Conservation (phyloP, 2,888 invertebrate genomes). For the Eilema caniola region DNA sequence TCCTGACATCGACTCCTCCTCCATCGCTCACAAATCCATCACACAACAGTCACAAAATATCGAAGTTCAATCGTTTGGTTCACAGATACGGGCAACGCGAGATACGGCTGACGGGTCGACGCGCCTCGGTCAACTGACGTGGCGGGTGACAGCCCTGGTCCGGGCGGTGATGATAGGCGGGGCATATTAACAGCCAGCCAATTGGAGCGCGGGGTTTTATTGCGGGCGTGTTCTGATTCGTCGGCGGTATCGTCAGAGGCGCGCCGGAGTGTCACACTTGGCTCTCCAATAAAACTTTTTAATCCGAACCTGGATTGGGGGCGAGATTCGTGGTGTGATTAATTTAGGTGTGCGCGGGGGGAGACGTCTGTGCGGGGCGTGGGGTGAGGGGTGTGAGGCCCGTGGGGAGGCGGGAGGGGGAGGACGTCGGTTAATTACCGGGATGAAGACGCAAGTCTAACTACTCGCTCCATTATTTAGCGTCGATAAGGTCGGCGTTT, state of each 20-base stretch:
- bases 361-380: constrained; percentile 35
- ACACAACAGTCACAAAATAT: constrained; percentile 79
- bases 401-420: constrained; percentile 44
- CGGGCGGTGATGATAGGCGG: constrained; percentile 77
- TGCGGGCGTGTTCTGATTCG: constrained; percentile 66
- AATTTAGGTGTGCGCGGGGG: constrained; percentile 76
- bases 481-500: constrained; percentile 82
- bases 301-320: constrained; percentile 83
- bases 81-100: constrained; percentile 68
- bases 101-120: constrained; percentile 84
- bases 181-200: constrained; percentile 61
- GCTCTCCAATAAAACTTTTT: constrained; percentile 86
- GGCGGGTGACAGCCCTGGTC: constrained; percentile 77
- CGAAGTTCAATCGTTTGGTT: constrained; percentile 69
- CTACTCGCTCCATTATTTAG: constrained; percentile 84
- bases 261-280: constrained; percentile 76
- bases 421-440: constrained; percentile 78
- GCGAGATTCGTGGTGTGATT: constrained; percentile 86
- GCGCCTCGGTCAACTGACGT: constrained; percentile 86
- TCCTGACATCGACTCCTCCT: constrained; percentile 83
- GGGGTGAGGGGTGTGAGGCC: constrained; percentile 1
- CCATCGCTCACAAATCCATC: constrained; percentile 85
- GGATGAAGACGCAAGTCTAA: constrained; percentile 86
- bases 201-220: constrained; percentile 58
- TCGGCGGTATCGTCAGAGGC: constrained; percentile 59